Evolutionary conservation across 2,113 vertebrate species (phyloP), one percentile per base, ranked within the genome.

Genomic region (Xerus inauris): DNA sequence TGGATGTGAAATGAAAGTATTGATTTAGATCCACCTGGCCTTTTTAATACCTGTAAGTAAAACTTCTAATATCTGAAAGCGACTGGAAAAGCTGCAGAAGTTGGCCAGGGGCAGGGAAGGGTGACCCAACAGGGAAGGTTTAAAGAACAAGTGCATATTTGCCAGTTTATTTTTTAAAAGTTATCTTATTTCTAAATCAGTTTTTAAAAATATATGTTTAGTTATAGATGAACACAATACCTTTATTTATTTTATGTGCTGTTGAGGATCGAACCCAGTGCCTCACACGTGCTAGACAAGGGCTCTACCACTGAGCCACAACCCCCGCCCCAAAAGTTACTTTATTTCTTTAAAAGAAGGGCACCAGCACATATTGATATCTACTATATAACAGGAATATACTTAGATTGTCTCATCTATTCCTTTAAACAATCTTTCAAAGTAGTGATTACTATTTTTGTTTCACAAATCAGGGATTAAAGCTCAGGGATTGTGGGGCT

Each of bases 1-100:
- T 98, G 92, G 91, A 97, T 95, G 92, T 97, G 96, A 98, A 98
- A 97, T 97, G 93, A 97, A 97, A 94, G 96, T 97, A 98, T 96
- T 97, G 96, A 98, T 97, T 97, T 97, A 96, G 91, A 95, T 72
- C 94, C 96, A 97, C 89, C 91, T 94, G 89, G 91, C 51, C 86
- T 89, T 97, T 97, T 91, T 95, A 95, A 97, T 93, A 87, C 71
- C 97, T 95, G 87, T 97, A 96, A 95, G 92, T 93, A 94, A 94
- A 95, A 93, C 75, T 96, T 96, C 81, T 94, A 94, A 93, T 95
- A 94, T 97, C 86, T 94, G 94, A 94, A 96, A 95, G 71, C 80
- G 71, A 86, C 89, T 91, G 4, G 51, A 72, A 93, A 95, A 85
- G 57, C 64, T 91, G 14, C 11, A 72, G 75, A 93, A 76, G 85